Evolutionary conservation across 2,888 invertebrate species (phyloP).

Genomic region (Synanthedon vespiformis): DNA sequence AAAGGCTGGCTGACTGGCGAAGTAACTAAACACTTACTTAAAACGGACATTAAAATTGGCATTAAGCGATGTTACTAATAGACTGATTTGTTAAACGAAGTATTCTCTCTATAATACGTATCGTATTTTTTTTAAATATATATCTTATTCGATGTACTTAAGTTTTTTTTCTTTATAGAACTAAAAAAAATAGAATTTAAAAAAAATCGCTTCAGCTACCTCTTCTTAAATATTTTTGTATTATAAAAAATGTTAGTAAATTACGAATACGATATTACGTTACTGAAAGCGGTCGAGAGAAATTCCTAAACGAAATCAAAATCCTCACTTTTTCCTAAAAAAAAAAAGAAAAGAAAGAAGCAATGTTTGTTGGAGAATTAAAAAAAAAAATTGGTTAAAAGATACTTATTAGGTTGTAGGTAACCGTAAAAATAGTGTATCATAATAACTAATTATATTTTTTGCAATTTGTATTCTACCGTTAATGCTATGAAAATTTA

Average conservation of each 20-base stretch:
- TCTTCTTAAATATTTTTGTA: slow-evolving; percentile 65
- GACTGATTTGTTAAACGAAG: slow-evolving; percentile 4
- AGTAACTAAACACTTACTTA: too few relatives aligned
- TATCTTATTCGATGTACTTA: slow-evolving; percentile 38
- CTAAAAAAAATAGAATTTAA: slow-evolving; percentile 21
- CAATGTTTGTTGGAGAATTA: slow-evolving; percentile 30
- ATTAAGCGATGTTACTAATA: not conserved
- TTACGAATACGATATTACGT: slow-evolving; percentile 19
- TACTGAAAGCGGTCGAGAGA: slow-evolving; percentile 24
- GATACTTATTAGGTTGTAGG: slow-evolving; percentile 28
- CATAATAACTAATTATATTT: slow-evolving; percentile 32
- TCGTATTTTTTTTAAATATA: slow-evolving; percentile 9
- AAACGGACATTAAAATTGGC: too few relatives aligned
- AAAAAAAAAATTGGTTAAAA: slow-evolving; percentile 6
- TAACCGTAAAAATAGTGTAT: slow-evolving; percentile 11
- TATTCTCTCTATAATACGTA: slow-evolving; percentile 2
- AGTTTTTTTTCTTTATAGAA: slow-evolving; percentile 34
- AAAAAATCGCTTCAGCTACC: slow-evolving; percentile 52
- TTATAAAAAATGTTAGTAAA: slow-evolving; percentile 6
- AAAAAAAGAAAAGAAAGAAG: slow-evolving; percentile 1
- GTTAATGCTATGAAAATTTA: slow-evolving; percentile 29
- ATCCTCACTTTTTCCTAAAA: slow-evolving; percentile 44
- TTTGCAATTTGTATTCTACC: slow-evolving; percentile 51
- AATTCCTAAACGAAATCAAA: slow-evolving; percentile 38
- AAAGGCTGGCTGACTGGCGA: too few relatives aligned